Evolutionary conservation across 2,888 invertebrate species (phyloP).

Genomic region (Diaperis boleti): DNA sequence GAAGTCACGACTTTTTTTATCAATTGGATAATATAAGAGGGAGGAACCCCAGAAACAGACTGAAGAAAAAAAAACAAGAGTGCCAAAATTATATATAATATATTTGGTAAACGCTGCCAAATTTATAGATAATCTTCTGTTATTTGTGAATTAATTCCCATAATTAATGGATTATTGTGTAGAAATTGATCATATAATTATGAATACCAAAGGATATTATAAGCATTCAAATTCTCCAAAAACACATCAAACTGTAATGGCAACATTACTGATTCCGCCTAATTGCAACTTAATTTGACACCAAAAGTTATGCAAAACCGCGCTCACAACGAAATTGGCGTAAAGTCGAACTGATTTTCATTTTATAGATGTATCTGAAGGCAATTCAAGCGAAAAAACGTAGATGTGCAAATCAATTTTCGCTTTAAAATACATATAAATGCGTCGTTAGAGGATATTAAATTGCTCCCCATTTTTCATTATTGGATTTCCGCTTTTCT

Average conservation of each 20-base stretch:
- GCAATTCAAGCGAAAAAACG: background rate
- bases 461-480: conserved; percentile 14
- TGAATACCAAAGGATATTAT: too few species aligned
- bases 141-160: too few species aligned
- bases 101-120: too few species aligned
- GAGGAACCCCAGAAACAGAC: too few species aligned
- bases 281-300: background rate
- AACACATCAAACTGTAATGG: background rate
- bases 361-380: too few species aligned
- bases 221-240: background rate
- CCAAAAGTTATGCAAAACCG: background rate
- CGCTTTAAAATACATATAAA: background rate
- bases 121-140: too few species aligned
- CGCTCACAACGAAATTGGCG: background rate
- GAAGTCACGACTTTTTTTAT: too few species aligned
- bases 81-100: too few species aligned
- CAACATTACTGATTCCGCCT: background rate
- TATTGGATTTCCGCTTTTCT: conserved; percentile 6
- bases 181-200: too few species aligned
- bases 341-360: background rate
- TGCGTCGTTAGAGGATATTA: background rate
- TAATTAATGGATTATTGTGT: too few species aligned
- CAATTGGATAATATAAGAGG: too few species aligned
- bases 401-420: background rate
- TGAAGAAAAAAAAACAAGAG: too few species aligned